A percentile compares a stretch with the other conserved stretches of the same genome.
Evolutionary conservation across 1,140 invertebrate genomes (phyloP).

Genomic region (Penaeus japonicus): DNA sequence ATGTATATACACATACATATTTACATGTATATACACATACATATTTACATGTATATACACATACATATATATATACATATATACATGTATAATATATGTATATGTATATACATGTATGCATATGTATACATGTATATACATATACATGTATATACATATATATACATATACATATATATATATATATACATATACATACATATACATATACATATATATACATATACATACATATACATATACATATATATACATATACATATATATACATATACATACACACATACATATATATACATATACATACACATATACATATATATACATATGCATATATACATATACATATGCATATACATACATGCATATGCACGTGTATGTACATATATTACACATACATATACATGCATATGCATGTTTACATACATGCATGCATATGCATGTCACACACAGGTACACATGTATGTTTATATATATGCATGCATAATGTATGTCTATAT

Average conservation of each 20-base stretch:
- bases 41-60: too few species aligned
- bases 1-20: too few species aligned
- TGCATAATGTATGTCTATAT: too few species aligned
- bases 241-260: not conserved
- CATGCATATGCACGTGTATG: not conserved
- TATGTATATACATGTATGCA: not conserved
- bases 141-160: not conserved
- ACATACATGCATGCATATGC: not conserved
- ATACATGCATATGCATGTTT: not conserved
- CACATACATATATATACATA: not conserved
- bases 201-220: slow-evolving; percentile 6
- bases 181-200: not conserved
- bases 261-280: not conserved
- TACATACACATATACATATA: slow-evolving; percentile 9
- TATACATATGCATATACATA: not conserved
- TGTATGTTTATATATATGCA: too few species aligned
- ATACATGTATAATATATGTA: not conserved
- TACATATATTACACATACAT: not conserved
- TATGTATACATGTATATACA: not conserved
- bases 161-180: slow-evolving; percentile 3
- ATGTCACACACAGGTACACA: too few species aligned
- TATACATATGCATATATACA: not conserved
- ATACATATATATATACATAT: not conserved
- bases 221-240: not conserved
- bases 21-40: too few species aligned